These are phyloP conservation scores for Drosophila tani DNA, from an alignment of 1,140 invertebrate genomes.

Conservation along the genomic window DNA sequence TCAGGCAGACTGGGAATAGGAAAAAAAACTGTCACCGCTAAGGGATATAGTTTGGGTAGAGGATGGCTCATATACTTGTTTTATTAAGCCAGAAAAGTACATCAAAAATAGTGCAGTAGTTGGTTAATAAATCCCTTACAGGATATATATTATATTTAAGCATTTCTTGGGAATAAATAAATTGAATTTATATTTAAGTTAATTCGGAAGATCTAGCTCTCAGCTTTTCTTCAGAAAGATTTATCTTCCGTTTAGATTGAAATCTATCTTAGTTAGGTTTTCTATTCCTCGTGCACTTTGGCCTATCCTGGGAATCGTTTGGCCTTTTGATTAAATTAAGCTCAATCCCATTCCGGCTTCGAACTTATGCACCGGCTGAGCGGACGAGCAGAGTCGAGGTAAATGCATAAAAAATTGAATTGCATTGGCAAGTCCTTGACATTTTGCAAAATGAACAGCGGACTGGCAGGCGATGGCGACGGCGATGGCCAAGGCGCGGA, in stretches of 20 bases:
- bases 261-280: background rate
- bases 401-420: conserved; percentile 77
- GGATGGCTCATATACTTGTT: conserved; percentile 1
- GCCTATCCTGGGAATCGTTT: conserved; percentile 18
- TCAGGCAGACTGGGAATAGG: conserved; percentile 22
- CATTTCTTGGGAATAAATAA: too few species aligned
- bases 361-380: conserved; percentile 18
- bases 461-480: conserved; percentile 32
- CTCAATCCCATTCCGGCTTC: conserved; percentile 44
- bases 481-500: conserved; percentile 29
- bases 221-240: background rate
- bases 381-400: conserved; percentile 12
- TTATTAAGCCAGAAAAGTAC: background rate
- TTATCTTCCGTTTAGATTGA: background rate
- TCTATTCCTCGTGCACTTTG: background rate
- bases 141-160: background rate
- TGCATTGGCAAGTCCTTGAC: conserved; percentile 74
- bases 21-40: conserved; percentile 4
- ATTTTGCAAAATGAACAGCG: conserved; percentile 73
- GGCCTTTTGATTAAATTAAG: conserved; percentile 67
- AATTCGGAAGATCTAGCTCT: too few species aligned
- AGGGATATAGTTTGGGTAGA: background rate
- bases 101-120: too few species aligned
- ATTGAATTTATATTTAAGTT: too few species aligned
- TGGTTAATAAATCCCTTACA: background rate